Conservation (phyloP, 2,888 invertebrate genomes). For the Hypomecis atomaria region DNA sequence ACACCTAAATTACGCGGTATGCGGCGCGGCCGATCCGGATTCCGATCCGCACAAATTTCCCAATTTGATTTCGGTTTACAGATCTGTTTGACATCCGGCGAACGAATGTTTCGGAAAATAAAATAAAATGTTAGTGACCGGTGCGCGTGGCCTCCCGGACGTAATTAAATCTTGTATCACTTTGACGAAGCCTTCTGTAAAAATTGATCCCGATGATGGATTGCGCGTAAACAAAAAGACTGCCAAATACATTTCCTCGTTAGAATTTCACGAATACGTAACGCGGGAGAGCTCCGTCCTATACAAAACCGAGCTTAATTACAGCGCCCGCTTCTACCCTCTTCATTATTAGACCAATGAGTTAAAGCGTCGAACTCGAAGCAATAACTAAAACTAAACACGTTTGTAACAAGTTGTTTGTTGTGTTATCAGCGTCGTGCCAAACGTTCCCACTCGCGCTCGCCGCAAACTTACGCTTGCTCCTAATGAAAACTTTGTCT, state of each 20-base stretch:
- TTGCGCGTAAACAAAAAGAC: constrained; percentile 47
- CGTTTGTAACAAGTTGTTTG: constrained; percentile 85
- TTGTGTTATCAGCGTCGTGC: constrained; percentile 82
- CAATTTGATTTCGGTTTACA: constrained; percentile 73
- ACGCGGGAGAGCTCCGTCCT: constrained; percentile 39
- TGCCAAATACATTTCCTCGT: constrained; percentile 18
- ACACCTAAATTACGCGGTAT: constrained; percentile 32
- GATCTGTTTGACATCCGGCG: constrained; percentile 74
- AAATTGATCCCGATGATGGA: constrained; percentile 51
- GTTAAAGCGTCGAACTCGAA: constrained; percentile 80
- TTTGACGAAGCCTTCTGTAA: constrained; percentile 68
- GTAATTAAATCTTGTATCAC: constrained; percentile 77
- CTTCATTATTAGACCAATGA: constrained; percentile 81
- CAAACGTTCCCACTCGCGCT: constrained; percentile 78
- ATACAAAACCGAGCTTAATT: constrained; percentile 70
- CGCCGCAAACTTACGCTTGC: constrained; percentile 76
- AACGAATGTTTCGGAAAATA: constrained; percentile 66
- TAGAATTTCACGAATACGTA: constrained; percentile 25
- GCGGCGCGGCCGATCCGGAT: constrained; percentile 50
- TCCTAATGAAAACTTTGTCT: constrained; percentile 80
- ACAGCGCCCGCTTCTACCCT: constrained; percentile 65
- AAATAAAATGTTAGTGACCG: constrained; percentile 57
- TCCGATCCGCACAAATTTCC: constrained; percentile 61
- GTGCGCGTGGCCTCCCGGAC: constrained; percentile 46
- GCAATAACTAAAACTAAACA: constrained; percentile 84